These are phyloP conservation scores for Condylostylus longicornis DNA, from an alignment of 1,140 invertebrate genomes.

Conservation along the genomic window DNA sequence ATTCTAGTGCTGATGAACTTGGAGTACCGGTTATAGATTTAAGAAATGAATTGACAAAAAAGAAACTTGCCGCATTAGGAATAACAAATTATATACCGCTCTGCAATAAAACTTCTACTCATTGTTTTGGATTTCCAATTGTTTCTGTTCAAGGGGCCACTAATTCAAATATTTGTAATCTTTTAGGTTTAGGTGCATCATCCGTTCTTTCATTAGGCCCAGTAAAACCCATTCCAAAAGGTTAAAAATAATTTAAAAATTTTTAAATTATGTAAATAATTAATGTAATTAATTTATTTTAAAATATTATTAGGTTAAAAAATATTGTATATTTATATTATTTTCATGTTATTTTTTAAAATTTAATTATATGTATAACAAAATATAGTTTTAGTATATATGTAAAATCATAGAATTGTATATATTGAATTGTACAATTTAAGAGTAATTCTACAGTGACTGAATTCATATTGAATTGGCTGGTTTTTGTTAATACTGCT, in stretches of 20 bases:
- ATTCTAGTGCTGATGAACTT: conserved; percentile 38
- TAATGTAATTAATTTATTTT: neutral
- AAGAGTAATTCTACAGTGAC: no score
- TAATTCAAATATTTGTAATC: conserved; percentile 42
- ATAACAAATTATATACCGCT: conserved; percentile 59
- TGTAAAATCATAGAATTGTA: no score
- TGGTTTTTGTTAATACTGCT: no score
- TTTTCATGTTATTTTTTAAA: neutral
- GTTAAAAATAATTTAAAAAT: neutral
- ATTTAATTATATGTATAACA: neutral
- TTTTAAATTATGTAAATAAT: neutral
- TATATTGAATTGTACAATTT: no score
- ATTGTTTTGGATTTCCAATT: conserved; percentile 54
- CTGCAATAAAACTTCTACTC: conserved; percentile 42
- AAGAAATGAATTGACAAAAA: conserved; percentile 45
- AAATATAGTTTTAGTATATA: no score
- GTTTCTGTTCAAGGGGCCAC: conserved; percentile 48
- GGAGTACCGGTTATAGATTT: conserved; percentile 58
- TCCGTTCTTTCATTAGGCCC: conserved; percentile 53
- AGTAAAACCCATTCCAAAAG: conserved; percentile 43
- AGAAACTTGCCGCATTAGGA: conserved; percentile 46
- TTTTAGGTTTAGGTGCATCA: conserved; percentile 45
- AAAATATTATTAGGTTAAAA: neutral
- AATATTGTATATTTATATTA: neutral
- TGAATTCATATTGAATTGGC: no score